Evolutionary conservation across 2,113 vertebrate genomes (phyloP).

Genomic region (Prochilodus magdalenae): DNA sequence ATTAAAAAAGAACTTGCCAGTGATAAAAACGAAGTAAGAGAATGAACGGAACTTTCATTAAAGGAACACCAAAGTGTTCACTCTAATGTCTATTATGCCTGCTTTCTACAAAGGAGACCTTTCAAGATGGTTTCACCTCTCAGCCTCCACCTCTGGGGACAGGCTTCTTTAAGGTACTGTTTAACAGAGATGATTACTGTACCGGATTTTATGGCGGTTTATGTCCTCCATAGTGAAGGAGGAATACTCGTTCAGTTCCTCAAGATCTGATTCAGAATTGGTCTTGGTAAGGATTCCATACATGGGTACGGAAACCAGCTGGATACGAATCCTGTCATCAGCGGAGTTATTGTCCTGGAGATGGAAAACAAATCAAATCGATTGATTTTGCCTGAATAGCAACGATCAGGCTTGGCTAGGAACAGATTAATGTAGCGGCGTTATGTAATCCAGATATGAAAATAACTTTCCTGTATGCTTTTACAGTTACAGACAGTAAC

Average conservation of each 20-base stretch:
- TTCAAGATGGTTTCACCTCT: not conserved
- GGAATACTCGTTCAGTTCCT: slow-evolving; percentile 83
- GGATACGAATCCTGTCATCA: slow-evolving; percentile 87
- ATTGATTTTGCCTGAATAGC: too few relatives aligned
- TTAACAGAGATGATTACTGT: slow-evolving; percentile 25
- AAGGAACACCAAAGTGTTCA: too few relatives aligned
- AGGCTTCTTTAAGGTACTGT: not conserved
- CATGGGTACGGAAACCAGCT: slow-evolving; percentile 86
- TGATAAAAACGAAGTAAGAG: too few relatives aligned
- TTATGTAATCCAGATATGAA: too few relatives aligned
- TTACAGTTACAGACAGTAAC: too few relatives aligned
- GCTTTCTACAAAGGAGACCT: not conserved
- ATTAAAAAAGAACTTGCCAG: too few relatives aligned
- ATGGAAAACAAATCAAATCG: not conserved
- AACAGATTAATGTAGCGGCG: too few relatives aligned
- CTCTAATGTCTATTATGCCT: too few relatives aligned
- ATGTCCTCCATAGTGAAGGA: slow-evolving; percentile 96
- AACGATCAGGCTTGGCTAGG: too few relatives aligned
- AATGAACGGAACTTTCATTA: too few relatives aligned
- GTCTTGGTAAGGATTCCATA: slow-evolving; percentile 84
- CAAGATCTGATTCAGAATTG: slow-evolving; percentile 61
- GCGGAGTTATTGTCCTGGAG: slow-evolving; percentile 85
- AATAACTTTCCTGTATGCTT: too few relatives aligned
- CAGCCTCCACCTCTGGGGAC: not conserved
- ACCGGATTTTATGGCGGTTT: slow-evolving; percentile 86